These are phyloP conservation scores for Scaptomyza cyrtandrae DNA, from an alignment of 2,888 invertebrate species.

Conservation along the genomic window DNA sequence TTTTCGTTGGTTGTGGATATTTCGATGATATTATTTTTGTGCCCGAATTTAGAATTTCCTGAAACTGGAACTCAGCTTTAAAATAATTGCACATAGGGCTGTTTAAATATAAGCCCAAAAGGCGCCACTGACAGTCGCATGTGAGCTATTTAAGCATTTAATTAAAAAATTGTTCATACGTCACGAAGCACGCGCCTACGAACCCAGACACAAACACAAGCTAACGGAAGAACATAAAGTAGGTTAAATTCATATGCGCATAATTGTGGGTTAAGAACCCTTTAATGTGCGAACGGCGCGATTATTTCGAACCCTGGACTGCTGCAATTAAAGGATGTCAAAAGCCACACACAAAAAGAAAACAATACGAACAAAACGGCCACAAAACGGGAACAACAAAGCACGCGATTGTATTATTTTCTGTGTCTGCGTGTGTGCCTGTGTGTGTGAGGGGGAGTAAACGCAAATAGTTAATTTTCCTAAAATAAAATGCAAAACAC, in stretches of 20 bases:
- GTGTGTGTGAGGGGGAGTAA: neutral
- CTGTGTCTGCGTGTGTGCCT: neutral
- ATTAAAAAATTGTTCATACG: constrained; percentile 40
- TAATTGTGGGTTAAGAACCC: constrained; percentile 31
- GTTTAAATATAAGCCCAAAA: constrained; percentile 16
- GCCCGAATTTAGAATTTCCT: neutral
- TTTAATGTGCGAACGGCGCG: constrained; percentile 15
- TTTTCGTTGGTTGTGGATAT: constrained; percentile 3
- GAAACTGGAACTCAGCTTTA: constrained; percentile 7
- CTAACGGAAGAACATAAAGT: constrained; percentile 10
- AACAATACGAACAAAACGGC: neutral
- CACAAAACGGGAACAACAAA: constrained; percentile 5
- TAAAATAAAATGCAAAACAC: neutral
- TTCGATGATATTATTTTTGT: neutral
- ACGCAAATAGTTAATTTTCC: constrained; percentile 21
- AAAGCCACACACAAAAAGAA: constrained; percentile 11
- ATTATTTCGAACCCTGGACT: constrained; percentile 14
- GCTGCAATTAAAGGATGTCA: constrained; percentile 20
- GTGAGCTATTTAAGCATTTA: constrained; percentile 41
- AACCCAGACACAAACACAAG: neutral
- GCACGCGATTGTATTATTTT: constrained; percentile 19
- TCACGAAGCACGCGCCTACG: constrained; percentile 11
- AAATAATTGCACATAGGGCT: constrained; percentile 7
- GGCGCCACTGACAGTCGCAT: constrained; percentile 17
- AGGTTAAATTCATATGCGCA: constrained; percentile 49